Base-by-base conservation (phyloP, 2,888 invertebrate species). In the Chouioia cunea region DNA sequence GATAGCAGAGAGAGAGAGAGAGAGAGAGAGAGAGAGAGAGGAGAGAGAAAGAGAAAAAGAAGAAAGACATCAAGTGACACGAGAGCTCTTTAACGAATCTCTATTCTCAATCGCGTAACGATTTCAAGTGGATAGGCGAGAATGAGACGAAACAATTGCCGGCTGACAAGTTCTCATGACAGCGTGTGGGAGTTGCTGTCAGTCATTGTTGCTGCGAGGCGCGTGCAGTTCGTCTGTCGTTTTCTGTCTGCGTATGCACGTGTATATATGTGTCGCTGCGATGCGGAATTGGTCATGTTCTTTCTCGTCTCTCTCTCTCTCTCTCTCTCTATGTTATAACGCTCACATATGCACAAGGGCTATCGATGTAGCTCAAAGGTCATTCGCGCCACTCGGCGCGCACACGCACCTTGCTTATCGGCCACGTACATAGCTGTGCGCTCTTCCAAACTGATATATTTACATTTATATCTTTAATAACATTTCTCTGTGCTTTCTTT, bases 121-220 rank as follows among this genome's bases (percentile, higher is more conserved):
- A 80, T 78, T 78, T 78, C 76, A 79, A 78, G 77, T 76, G 79
- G 79, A 80, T 79, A 79, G 74, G 72, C 76, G 79, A 76, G 74
- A 69, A 74, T 57, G 69, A 73, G 76, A 76, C 75, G 76, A 77
- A 77, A 78, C 77, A 79, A 81, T 80, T 79, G 79, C 78, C 77
- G 76, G 77, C 76, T 62, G 69, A 54, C 67, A 48, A 62, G 70
- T 76, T 76, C 74, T 77, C 77, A 76, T 83, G 84, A 82, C 85
- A 84, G 80, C 80, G 78, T 81, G 85, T 85, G 83, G 83, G 84
- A 84, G 84, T 82, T 77, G 77, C 83, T 84, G 85, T 84, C 85
- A 85, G 78, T 85, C 84, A 83, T 83, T 83, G 81, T 83, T 83
- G 75, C 74, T 65, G 73, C 70, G 74, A 69, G 62, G 47, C 20